phyloP scores from a whole-genome alignment of 2,888 invertebrate species.

The Scaptomyza flava region DNA sequence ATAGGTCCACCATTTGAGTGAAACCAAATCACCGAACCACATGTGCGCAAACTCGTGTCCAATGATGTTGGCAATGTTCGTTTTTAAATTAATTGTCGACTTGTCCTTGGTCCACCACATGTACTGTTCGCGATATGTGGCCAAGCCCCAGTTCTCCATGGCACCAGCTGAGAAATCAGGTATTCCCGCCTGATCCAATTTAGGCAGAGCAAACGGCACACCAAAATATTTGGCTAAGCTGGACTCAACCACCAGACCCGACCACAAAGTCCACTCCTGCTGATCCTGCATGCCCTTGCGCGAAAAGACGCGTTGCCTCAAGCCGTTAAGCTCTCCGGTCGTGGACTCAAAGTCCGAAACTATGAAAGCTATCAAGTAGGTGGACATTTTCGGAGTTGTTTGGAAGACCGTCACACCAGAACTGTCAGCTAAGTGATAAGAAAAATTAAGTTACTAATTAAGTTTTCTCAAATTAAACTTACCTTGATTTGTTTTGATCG shows the following conservation, averaged over 20 bases:
- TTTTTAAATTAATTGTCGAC: slow-evolving; percentile 74
- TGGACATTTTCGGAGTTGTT: slow-evolving; percentile 88
- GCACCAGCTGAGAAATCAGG: slow-evolving; percentile 94
- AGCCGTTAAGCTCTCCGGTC: slow-evolving; percentile 57
- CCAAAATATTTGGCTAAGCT: slow-evolving; percentile 90
- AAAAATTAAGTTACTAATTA: background rate
- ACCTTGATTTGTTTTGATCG: slow-evolving; percentile 40
- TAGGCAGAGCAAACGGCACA: slow-evolving; percentile 90
- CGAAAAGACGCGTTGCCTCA: slow-evolving; percentile 80
- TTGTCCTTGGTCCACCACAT: slow-evolving; percentile 75
- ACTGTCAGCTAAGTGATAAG: slow-evolving; percentile 11
- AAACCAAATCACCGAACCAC: slow-evolving; percentile 92
- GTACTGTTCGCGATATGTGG: slow-evolving; percentile 86
- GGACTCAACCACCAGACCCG: slow-evolving; percentile 89
- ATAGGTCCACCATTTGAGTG: slow-evolving; percentile 89
- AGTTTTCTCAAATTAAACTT: slow-evolving; percentile 3
- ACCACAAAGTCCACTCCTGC: slow-evolving; percentile 89
- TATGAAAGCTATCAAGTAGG: slow-evolving; percentile 92
- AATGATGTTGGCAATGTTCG: slow-evolving; percentile 85
- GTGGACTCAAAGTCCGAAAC: slow-evolving; percentile 86
- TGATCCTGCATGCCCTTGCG: slow-evolving; percentile 74
- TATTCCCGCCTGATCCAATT: slow-evolving; percentile 94
- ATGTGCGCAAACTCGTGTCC: slow-evolving; percentile 88
- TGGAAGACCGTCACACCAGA: slow-evolving; percentile 77
- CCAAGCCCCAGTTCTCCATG: slow-evolving; percentile 97